A percentile compares a stretch with the other conserved stretches of the same genome.
Evolutionary conservation across 2,113 vertebrate species (phyloP).

Genomic region (Delphinapterus leucas): DNA sequence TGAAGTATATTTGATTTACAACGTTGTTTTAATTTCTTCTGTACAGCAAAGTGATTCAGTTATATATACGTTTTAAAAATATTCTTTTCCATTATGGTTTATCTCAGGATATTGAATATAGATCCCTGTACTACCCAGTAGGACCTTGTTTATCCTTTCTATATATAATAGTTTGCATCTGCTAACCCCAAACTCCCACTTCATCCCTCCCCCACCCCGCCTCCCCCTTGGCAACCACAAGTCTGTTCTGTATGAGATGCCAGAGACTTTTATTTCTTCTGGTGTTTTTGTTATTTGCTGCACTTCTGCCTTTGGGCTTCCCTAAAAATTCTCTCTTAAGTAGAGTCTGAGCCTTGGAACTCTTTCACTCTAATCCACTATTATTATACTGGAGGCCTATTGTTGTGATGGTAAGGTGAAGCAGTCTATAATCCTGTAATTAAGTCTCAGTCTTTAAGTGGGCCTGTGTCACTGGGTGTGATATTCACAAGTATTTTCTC

Average conservation of each 20-base stretch:
- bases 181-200: not conserved
- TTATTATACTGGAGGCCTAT: not conserved
- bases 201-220: not conserved
- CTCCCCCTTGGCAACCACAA: not conserved
- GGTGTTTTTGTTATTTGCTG: not conserved
- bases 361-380: not conserved
- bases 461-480: not conserved
- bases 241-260: not conserved
- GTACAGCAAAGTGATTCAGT: too few species aligned
- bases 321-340: not conserved
- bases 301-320: not conserved
- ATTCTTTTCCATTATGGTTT: not conserved
- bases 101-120: not conserved
- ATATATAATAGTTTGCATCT: not conserved
- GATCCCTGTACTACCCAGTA: not conserved
- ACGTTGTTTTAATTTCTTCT: too few species aligned
- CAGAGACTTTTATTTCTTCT: not conserved
- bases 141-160: not conserved
- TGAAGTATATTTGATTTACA: too few species aligned
- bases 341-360: not conserved
- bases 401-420: not conserved
- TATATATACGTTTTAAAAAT: not conserved
- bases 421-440: not conserved
- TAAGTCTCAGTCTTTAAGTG: not conserved
- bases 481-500: not conserved